A percentile compares a stretch with the other conserved stretches of the same genome.
phyloP scores from a whole-genome alignment of 2,888 invertebrate genomes.

The Ophioninae sp. region DNA sequence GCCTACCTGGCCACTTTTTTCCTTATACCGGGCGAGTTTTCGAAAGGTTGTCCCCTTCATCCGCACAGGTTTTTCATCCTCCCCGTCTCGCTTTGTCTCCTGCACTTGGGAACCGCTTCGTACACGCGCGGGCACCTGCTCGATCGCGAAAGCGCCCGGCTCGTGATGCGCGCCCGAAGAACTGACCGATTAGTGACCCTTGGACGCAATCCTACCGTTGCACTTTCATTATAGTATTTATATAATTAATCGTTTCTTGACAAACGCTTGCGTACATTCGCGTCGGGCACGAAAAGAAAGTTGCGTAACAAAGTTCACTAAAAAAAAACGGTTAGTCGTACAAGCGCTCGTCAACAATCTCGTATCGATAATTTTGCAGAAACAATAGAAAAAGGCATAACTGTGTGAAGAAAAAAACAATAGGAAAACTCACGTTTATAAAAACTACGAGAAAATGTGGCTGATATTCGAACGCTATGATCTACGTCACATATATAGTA shows the following conservation, averaged over 20 bases:
- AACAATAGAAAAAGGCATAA: too few species aligned
- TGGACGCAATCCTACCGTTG: neutral
- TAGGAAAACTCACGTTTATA: neutral
- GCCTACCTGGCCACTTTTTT: slow-evolving; percentile 59
- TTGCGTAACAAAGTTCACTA: too few species aligned
- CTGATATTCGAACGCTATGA: neutral
- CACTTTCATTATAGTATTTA: neutral
- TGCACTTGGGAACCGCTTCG: slow-evolving; percentile 20
- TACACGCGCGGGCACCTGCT: slow-evolving; percentile 42
- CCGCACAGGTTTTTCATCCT: slow-evolving; percentile 25
- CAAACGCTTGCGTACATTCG: too few species aligned
- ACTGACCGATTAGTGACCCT: neutral
- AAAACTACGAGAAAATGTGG: neutral
- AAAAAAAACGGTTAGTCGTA: too few species aligned
- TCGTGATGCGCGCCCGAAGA: neutral
- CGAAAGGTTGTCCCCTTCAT: slow-evolving; percentile 44
- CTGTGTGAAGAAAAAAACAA: neutral
- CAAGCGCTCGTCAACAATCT: too few species aligned
- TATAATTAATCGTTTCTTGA: neutral
- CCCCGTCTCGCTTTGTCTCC: slow-evolving; percentile 30
- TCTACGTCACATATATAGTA: neutral
- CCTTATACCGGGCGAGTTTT: slow-evolving; percentile 41
- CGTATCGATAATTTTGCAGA: too few species aligned
- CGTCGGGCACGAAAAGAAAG: too few species aligned
- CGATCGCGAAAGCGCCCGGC: slow-evolving; percentile 3